A percentile compares a stretch with the other conserved stretches of the same genome.
Evolutionary conservation across 2,797 vertebrate genomes (phyloP).

Genomic region (Coranthus polyacanthus): DNA sequence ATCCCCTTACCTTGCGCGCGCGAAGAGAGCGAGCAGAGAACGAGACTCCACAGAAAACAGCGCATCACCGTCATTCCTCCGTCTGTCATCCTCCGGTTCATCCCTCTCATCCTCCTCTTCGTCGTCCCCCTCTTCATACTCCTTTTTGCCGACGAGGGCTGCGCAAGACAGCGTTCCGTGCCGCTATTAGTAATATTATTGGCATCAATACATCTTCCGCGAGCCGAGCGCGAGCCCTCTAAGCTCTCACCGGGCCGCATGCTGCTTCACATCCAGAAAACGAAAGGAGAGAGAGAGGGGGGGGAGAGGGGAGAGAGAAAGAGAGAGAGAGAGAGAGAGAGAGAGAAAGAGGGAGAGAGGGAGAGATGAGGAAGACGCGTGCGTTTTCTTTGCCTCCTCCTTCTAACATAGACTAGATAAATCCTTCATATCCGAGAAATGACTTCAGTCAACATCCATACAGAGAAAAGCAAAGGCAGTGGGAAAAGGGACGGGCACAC

Average conservation of each 20-base stretch:
- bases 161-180: conserved; percentile 69
- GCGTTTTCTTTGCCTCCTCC: conserved; percentile 67
- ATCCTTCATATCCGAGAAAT: conserved; percentile 74
- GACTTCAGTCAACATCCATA: conserved; percentile 69
- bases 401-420: conserved; percentile 75
- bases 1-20: conserved; percentile 80
- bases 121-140: conserved; percentile 62
- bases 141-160: conserved; percentile 53
- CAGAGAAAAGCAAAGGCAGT: conserved; percentile 15
- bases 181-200: conserved; percentile 48
- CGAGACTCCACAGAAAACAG: conserved; percentile 79
- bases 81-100: conserved; percentile 62
- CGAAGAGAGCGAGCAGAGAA: conserved; percentile 75
- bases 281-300: conserved; percentile 22
- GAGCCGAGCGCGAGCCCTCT: conserved; percentile 81
- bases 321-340: conserved; percentile 13
- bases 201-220: conserved; percentile 71
- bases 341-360: background rate
- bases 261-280: conserved; percentile 84
- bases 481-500: conserved; percentile 53
- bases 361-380: conserved; percentile 21
- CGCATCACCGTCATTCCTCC: conserved; percentile 73
- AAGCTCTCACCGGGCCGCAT: conserved; percentile 84
- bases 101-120: conserved; percentile 50
- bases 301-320: conserved; percentile 3